These are phyloP conservation scores for Oscheius sp. DNA, from an alignment of 2,888 invertebrate genomes.

Conservation along the genomic window DNA sequence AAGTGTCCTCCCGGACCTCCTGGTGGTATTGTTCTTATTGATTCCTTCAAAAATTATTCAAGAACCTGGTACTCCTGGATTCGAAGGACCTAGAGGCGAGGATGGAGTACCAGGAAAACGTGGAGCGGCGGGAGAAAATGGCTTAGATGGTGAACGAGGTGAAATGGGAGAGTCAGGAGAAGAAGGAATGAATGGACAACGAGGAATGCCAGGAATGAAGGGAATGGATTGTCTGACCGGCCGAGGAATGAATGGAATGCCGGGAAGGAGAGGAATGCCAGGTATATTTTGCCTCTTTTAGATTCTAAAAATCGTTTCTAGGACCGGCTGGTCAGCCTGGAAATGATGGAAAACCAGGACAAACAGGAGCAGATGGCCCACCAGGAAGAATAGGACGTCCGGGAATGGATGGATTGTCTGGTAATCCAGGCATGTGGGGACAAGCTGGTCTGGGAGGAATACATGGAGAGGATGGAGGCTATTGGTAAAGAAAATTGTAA, in stretches of 20 bases:
- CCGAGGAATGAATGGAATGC: slow-evolving; percentile 32
- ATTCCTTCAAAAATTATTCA: neutral
- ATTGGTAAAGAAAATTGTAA: neutral
- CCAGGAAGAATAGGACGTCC: neutral
- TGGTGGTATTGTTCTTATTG: neutral
- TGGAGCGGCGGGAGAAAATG: slow-evolving; percentile 28
- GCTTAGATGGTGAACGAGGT: slow-evolving; percentile 34
- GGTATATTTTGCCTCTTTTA: neutral
- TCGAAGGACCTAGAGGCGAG: neutral
- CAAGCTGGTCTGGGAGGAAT: neutral
- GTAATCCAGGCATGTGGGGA: slow-evolving; percentile 13
- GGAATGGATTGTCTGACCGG: slow-evolving; percentile 24
- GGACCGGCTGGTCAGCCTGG: slow-evolving; percentile 4
- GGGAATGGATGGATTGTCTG: slow-evolving; percentile 17
- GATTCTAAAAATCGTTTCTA: neutral
- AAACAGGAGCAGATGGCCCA: slow-evolving; percentile 5
- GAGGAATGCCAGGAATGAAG: slow-evolving; percentile 6
- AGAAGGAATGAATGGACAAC: slow-evolving; percentile 6
- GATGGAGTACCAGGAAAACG: slow-evolving; percentile 31
- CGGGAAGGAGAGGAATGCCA: slow-evolving; percentile 33
- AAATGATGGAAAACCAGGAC: slow-evolving; percentile 29
- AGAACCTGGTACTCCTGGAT: neutral
- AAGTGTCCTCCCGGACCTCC: slow-evolving; percentile 21
- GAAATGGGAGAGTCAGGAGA: slow-evolving; percentile 32
- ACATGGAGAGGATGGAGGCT: slow-evolving; percentile 1